Conservation (phyloP, 2,113 vertebrate species). For the Marcusenius ussheri region DNA sequence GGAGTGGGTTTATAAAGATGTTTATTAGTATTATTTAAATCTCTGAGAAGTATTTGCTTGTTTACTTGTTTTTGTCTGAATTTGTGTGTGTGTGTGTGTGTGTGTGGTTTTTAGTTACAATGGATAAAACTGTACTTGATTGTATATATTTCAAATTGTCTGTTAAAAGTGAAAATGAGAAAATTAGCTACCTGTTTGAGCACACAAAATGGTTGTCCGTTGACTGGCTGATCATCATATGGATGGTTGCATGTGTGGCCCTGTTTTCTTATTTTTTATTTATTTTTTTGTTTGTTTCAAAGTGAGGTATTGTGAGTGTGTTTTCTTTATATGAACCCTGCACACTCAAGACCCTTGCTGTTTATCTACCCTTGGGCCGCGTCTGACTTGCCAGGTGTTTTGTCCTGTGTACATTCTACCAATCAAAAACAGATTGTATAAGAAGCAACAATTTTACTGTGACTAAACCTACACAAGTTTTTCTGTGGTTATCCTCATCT, state of each 20-base stretch:
- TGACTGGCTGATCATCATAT: neutral
- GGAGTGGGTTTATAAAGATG: neutral
- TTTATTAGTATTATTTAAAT: neutral
- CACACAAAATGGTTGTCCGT: neutral
- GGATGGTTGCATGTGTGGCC: neutral
- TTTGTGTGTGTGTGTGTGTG: neutral
- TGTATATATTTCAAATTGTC: neutral
- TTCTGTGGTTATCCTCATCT: neutral
- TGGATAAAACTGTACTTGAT: neutral
- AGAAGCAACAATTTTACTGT: neutral
- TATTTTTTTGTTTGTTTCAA: neutral
- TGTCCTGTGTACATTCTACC: neutral
- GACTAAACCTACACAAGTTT: neutral
- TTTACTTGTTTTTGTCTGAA: neutral
- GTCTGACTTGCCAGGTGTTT: neutral
- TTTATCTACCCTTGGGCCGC: neutral
- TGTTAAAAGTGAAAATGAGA: neutral
- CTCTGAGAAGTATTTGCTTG: neutral
- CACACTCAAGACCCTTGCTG: neutral
- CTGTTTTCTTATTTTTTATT: neutral
- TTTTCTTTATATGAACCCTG: neutral
- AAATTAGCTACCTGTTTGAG: neutral
- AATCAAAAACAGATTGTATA: neutral
- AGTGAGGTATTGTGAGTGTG: neutral
- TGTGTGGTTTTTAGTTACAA: neutral